phyloP scores from a whole-genome alignment of 1,140 invertebrate genomes.

The Carposina sasakii region DNA sequence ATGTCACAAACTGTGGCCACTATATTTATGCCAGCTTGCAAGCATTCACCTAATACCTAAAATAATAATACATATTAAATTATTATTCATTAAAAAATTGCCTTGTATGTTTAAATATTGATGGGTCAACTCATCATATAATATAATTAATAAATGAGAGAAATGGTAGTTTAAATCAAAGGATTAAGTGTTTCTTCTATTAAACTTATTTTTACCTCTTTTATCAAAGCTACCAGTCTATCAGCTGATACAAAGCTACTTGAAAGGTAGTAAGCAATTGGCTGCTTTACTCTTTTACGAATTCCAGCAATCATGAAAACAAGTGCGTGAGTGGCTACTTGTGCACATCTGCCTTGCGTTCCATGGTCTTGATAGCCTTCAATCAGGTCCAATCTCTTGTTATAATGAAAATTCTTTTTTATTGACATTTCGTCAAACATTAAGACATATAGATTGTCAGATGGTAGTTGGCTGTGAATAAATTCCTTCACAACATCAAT shows the following conservation, averaged over 20 bases:
- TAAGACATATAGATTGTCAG: conserved; percentile 8
- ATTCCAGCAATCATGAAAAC: conserved; percentile 16
- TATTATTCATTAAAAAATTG: background rate
- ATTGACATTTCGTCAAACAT: conserved; percentile 7
- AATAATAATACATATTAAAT: background rate
- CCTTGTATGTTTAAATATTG: background rate
- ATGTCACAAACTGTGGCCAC: conserved; percentile 19
- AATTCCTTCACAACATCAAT: conserved; percentile 11
- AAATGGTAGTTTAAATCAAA: no score
- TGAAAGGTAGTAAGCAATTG: conserved; percentile 10
- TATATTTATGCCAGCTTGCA: conserved; percentile 3
- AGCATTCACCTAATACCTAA: background rate
- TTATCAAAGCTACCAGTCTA: conserved; percentile 14
- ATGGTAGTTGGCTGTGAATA: background rate
- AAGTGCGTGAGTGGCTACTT: conserved; percentile 8
- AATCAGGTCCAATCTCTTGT: background rate
- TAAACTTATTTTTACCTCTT: conserved; percentile 7
- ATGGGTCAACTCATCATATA: no score
- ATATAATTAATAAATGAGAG: no score
- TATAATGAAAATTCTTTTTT: conserved; percentile 2
- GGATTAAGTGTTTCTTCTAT: background rate
- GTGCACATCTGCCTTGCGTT: background rate
- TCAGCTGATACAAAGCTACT: conserved; percentile 9
- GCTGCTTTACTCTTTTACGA: conserved; percentile 13
- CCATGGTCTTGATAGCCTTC: conserved; percentile 5